These are phyloP conservation scores for Pangasius larnaudii DNA, from an alignment of 2,797 vertebrate species.

Conservation along the genomic window DNA sequence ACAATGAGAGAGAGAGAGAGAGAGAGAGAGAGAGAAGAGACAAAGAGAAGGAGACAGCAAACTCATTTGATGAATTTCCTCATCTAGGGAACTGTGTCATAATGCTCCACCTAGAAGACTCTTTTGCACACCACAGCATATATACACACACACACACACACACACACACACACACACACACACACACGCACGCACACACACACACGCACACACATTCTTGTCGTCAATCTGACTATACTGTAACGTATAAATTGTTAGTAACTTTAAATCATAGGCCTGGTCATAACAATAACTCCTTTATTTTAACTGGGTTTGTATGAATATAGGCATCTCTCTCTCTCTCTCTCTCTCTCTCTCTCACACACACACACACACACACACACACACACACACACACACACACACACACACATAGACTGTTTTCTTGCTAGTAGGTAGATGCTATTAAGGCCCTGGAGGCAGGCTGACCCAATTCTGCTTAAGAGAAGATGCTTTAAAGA, in stretches of 20 bases:
- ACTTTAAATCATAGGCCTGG: neutral
- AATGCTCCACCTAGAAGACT: neutral
- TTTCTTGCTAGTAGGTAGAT: constrained; percentile 55
- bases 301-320: neutral
- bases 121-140: neutral
- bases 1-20: constrained; percentile 6
- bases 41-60: neutral
- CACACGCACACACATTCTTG: neutral
- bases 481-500: constrained; percentile 50
- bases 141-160: neutral
- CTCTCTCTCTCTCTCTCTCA: neutral
- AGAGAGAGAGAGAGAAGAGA: neutral
- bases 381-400: constrained; percentile 27
- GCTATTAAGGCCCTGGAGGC: constrained; percentile 59
- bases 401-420: constrained; percentile 31
- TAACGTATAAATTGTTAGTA: neutral
- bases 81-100: constrained; percentile 9
- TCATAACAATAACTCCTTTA: neutral
- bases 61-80: constrained; percentile 4
- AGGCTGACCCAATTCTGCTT: constrained; percentile 62
- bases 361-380: neutral
- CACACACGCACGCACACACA: neutral
- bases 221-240: neutral
- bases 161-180: neutral
- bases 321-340: neutral